A percentile compares a stretch with the other conserved stretches of the same genome.
phyloP scores from a whole-genome alignment of 2,113 vertebrate species.

The Erythrolamprus reginae region DNA sequence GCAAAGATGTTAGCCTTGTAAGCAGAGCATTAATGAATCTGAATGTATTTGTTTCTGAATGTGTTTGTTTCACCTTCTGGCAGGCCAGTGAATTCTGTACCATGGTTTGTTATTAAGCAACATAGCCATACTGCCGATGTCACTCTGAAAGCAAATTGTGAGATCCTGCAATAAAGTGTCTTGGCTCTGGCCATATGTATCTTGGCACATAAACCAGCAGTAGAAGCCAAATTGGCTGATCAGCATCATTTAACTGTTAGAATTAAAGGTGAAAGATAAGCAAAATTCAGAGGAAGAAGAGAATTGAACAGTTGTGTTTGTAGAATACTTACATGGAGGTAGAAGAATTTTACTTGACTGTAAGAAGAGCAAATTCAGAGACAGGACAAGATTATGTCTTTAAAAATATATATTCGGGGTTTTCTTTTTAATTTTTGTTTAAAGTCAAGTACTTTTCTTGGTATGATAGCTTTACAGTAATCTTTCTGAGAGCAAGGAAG shows the following conservation, averaged over 20 bases:
- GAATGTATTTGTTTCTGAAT: no score
- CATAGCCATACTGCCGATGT: rapidly evolving
- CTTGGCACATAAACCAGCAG: neutral
- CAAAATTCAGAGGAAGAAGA: neutral
- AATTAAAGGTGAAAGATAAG: neutral
- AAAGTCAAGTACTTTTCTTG: neutral
- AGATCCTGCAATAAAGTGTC: neutral
- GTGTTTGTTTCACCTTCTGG: neutral
- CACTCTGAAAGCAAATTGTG: neutral
- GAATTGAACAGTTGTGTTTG: neutral
- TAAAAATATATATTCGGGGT: neutral
- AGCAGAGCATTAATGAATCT: neutral
- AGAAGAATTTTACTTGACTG: neutral
- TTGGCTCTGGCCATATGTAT: neutral
- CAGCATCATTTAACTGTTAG: rapidly evolving
- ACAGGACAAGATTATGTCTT: neutral
- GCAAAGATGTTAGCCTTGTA: neutral
- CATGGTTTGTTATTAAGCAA: neutral
- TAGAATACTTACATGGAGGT: neutral
- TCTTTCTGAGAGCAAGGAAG: neutral
- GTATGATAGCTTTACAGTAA: neutral
- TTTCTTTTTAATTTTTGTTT: neutral
- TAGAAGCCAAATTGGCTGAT: neutral
- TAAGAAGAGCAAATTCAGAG: neutral
- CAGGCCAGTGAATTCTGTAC: neutral